Conservation (phyloP, 2,888 invertebrate genomes). For the Nymphalis urticae region DNA sequence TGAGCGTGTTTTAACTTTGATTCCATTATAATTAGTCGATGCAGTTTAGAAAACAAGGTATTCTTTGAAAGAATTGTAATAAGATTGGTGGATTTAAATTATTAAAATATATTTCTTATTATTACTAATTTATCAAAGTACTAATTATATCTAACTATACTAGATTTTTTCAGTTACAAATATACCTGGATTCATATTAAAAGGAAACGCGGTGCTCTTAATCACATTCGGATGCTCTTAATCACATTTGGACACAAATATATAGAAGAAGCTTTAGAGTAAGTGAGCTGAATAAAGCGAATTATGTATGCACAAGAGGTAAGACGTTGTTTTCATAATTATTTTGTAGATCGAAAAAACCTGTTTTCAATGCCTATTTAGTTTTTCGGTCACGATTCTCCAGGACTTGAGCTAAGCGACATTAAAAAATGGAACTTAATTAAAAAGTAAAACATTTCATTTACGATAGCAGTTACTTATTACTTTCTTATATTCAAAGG, state of each 20-base stretch:
- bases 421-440: constrained; percentile 62
- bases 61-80: not conserved
- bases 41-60: not conserved
- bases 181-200: not conserved
- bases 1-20: not conserved
- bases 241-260: not conserved
- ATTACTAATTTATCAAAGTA: too few relatives aligned
- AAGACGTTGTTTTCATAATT: constrained; percentile 34
- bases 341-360: constrained; percentile 36
- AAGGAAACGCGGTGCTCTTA: not conserved
- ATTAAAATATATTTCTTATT: too few relatives aligned
- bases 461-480: constrained; percentile 30
- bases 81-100: too few relatives aligned
- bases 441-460: constrained; percentile 55
- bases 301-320: constrained; percentile 29
- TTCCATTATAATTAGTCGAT: not conserved
- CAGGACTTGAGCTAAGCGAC: constrained; percentile 43
- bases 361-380: constrained; percentile 47
- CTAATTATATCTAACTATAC: too few relatives aligned
- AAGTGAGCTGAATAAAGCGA: constrained; percentile 9
- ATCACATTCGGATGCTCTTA: not conserved
- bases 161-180: too few relatives aligned
- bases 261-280: constrained; percentile 5
- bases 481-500: not conserved
- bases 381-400: constrained; percentile 58